Conservation (phyloP, 2,797 vertebrate genomes). For the Hybognathus amarus region DNA sequence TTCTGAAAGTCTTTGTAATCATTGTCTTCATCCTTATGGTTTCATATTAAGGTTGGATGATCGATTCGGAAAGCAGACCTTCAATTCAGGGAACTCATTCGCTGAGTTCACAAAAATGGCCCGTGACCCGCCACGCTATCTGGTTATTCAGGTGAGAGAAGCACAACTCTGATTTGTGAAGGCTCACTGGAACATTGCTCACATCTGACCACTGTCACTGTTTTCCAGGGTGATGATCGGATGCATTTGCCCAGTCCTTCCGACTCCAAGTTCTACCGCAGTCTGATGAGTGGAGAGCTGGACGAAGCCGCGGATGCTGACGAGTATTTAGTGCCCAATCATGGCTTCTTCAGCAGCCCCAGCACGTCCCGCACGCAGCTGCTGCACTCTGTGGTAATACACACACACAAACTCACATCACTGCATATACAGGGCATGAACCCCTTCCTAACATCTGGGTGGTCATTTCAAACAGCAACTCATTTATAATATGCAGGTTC, state of each 20-base stretch:
- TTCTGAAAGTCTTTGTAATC: neutral
- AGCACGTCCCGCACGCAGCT: conserved; percentile 90
- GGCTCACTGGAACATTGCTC: neutral
- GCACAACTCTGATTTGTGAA: neutral
- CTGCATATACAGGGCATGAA: neutral
- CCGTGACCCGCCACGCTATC: conserved; percentile 94
- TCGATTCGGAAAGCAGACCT: conserved; percentile 96
- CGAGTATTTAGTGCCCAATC: conserved; percentile 93
- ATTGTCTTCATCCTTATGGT: neutral
- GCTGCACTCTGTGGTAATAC: conserved; percentile 84
- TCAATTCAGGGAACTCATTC: conserved; percentile 92
- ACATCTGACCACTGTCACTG: neutral
- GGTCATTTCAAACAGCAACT: neutral
- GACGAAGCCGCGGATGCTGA: conserved; percentile 92
- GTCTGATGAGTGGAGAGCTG: conserved; percentile 90
- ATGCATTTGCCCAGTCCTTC: conserved; percentile 93
- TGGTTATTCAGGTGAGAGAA: conserved; percentile 92
- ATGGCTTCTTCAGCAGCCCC: conserved; percentile 93
- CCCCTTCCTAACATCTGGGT: no score
- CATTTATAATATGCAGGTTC: neutral
- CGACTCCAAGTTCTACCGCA: conserved; percentile 87
- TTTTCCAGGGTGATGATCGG: conserved; percentile 88
- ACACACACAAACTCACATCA: neutral
- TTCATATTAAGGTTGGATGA: conserved; percentile 92
- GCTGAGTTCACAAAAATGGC: conserved; percentile 97